Evolutionary conservation across 2,113 vertebrate genomes (phyloP), one percentile per base, ranked within the genome.

Genomic region (Chaetorhynchus papuensis): DNA sequence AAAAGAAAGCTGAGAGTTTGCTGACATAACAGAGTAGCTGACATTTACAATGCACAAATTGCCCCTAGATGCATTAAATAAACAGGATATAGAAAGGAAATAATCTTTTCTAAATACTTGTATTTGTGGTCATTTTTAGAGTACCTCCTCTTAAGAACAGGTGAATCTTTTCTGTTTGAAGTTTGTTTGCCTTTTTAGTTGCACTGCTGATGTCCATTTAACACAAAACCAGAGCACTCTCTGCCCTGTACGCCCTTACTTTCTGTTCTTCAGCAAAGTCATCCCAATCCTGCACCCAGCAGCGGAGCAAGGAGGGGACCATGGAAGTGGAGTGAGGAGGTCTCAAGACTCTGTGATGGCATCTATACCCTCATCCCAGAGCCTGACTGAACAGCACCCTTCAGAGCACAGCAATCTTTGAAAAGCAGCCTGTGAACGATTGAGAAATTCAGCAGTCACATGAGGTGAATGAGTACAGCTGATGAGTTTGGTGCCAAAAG

Each of bases 31-130:
- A 80, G 81, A 83, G 82, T 83, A 83, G 28, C 33, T 85, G 87
- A 94, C 66, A 80, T 84, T 92, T 81, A 84, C 5, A 35, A 89
- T 1, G 3, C 66, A 88, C 79, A 81, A 90, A 80, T 63, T 93
- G 59, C 88, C 44, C 37, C 35, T 59, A 77, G 68, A 60, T 88
- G 63, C 79, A 90, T 85, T 85, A 94, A 93, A 28, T 83, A 95
- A 96, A 90, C 52, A 1, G 83, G 92, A 94, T 83, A 90, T 14
- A 94, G 71, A 91, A 95, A 91, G 75, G 93, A 95, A 96, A 91
- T n/a, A 72, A 87, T 76, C 5, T 95, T 95, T 75, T 56, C 91
- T 94, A 74, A 92, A 83, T 87, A 74, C 83, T 92, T 74, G 18
- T 50, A 81, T 54, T 77, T 87, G 71, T 37, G 50, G 59, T 77